These are phyloP conservation scores for Saimiri boliviensis DNA, from an alignment of 2,113 vertebrate species.

Conservation along the genomic window DNA sequence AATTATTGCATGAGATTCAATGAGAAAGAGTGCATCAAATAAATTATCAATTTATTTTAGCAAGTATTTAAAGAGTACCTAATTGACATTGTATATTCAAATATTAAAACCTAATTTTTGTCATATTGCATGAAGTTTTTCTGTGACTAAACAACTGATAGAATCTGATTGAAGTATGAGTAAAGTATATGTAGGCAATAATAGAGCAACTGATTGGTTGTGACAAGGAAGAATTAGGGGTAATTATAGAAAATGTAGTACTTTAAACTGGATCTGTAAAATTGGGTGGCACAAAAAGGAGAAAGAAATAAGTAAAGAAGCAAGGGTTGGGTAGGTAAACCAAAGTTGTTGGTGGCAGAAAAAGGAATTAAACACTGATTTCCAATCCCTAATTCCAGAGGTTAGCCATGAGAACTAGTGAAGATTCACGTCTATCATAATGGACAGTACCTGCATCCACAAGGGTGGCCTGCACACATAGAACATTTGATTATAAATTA, in stretches of 20 bases:
- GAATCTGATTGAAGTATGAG: background rate
- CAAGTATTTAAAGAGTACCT: background rate
- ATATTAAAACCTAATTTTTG: background rate
- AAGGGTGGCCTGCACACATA: background rate
- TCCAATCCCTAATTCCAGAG: background rate
- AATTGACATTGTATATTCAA: background rate
- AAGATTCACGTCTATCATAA: background rate
- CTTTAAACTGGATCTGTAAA: background rate
- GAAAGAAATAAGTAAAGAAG: background rate
- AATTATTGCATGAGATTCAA: background rate
- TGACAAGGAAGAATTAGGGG: background rate
- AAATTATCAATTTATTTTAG: background rate
- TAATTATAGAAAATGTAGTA: background rate
- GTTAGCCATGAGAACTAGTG: background rate
- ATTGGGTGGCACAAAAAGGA: background rate
- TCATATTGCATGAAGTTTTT: background rate
- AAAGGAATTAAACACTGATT: background rate
- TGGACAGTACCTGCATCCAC: background rate
- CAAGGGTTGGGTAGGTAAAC: background rate
- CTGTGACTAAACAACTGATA: background rate
- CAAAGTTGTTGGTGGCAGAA: background rate
- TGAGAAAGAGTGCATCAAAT: background rate
- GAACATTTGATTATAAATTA: background rate
- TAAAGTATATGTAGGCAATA: background rate
- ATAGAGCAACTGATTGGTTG: background rate